These are phyloP conservation scores for Ostrea denselamellosa DNA, from an alignment of 1,140 invertebrate genomes.

Conservation along the genomic window DNA sequence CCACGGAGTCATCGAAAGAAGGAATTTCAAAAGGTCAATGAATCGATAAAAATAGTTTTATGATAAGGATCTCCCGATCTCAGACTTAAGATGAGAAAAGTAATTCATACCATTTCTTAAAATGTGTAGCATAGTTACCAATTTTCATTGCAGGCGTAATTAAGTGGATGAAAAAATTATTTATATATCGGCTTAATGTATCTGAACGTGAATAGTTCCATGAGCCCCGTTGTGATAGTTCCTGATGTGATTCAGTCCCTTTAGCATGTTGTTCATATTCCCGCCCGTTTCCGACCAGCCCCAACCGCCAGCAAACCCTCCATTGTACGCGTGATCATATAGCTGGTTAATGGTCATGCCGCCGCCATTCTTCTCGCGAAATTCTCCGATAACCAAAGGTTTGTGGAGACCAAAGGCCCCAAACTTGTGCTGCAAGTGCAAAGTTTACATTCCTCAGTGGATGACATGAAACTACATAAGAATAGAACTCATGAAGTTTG, in stretches of 20 bases:
- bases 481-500: too few relatives aligned
- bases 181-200: background rate
- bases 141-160: too few relatives aligned
- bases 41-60: too few relatives aligned
- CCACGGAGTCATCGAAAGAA: too few relatives aligned
- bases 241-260: slow-evolving; percentile 42
- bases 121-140: too few relatives aligned
- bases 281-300: slow-evolving; percentile 69
- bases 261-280: slow-evolving; percentile 25
- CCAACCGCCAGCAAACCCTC: slow-evolving; percentile 76
- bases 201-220: background rate
- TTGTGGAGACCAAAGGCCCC: slow-evolving; percentile 74
- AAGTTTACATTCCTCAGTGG: background rate
- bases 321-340: slow-evolving; percentile 74
- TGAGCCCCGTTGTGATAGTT: slow-evolving; percentile 29
- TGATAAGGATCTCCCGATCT: too few relatives aligned
- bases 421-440: slow-evolving; percentile 67
- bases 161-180: too few relatives aligned
- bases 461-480: too few relatives aligned
- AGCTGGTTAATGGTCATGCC: slow-evolving; percentile 69
- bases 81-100: too few relatives aligned
- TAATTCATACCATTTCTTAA: too few relatives aligned
- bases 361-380: slow-evolving; percentile 66
- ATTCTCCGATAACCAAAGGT: slow-evolving; percentile 79
- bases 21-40: too few relatives aligned